Evolutionary conservation across 2,113 vertebrate species (phyloP), one percentile per base, ranked within the genome.

Genomic region (Calcarius ornatus): DNA sequence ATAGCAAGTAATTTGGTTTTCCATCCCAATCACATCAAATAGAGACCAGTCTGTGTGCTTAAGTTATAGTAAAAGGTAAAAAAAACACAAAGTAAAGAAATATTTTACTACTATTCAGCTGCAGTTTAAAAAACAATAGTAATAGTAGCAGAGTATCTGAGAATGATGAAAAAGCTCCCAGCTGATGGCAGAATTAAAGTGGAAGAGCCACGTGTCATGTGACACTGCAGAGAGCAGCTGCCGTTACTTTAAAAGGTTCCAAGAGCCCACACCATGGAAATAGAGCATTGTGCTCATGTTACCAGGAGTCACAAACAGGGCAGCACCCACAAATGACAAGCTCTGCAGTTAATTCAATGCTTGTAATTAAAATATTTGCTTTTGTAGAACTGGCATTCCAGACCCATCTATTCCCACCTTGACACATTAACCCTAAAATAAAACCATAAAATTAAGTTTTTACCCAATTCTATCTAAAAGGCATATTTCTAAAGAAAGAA

Each of bases 11-110:
- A 98, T 96, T 88, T 86, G 96, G 92, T 95, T 98, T 95, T 99
- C 98, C 47, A 99, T 96, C 53, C 96, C 98, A 42, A 98, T 96
- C 79, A 99, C 95, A 95, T 98, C 97, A 88, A 99, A 99, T 51
- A 98, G 88, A 57, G 98, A 98, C 72, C 98, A 75, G 80, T 98
- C 98, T 38, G 96, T 73, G 20, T 96, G 98, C 98, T 99, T 72
- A 21, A 51, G 4, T 77, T 13, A 64, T 3, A 64, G 28, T 7
- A 21, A 54, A 30, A 33, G 4, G 9, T 3, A 18, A 42, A 21
- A 22, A 12, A 27, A 3, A 1, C 28, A n/a, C 24, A 42, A 56
- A 13, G 4, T 59, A 57, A 82, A 76, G 28, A 82, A 89, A 68
- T 31, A 54, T 33, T 79, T 84, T 81, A 31, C 25, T 35, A 33